A percentile compares a stretch with the other conserved stretches of the same genome.
Conservation (phyloP, 2,888 invertebrate genomes). For the Agonopterix subpropinquella region DNA sequence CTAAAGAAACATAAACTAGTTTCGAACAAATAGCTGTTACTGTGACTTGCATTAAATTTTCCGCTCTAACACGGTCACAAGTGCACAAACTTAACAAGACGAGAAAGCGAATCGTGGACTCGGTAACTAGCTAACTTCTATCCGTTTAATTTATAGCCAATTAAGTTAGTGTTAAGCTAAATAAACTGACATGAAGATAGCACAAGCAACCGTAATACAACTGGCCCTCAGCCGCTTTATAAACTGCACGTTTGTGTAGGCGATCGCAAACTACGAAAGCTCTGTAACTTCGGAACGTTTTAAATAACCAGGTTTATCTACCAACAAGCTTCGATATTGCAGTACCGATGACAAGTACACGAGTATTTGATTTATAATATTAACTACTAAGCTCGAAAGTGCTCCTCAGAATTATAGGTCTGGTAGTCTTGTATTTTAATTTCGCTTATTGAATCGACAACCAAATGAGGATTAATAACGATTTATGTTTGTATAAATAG, state of each 20-base stretch:
- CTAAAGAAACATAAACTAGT: no score
- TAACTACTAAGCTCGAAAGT: conserved; percentile 43
- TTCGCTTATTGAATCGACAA: conserved; percentile 54
- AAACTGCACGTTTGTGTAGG: conserved; percentile 37
- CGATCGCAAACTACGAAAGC: conserved; percentile 27
- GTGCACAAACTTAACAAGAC: conserved; percentile 44
- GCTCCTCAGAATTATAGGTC: conserved; percentile 41
- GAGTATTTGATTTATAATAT: conserved; percentile 58
- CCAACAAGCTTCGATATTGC: conserved; percentile 46
- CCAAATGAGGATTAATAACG: conserved; percentile 62
- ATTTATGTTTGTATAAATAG: conserved; percentile 41
- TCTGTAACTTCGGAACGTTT: conserved; percentile 34
- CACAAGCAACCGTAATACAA: conserved; percentile 52
- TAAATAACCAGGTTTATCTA: conserved; percentile 44
- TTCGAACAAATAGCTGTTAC: no score
- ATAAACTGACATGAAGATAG: conserved; percentile 65
- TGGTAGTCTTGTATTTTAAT: conserved; percentile 39
- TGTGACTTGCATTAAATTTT: conserved; percentile 17
- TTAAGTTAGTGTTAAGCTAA: conserved; percentile 69
- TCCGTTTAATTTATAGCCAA: conserved; percentile 68
- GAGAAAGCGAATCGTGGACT: conserved; percentile 42
- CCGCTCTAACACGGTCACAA: conserved; percentile 31
- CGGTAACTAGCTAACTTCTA: conserved; percentile 55
- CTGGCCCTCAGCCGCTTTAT: conserved; percentile 28
- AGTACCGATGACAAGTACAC: conserved; percentile 54